Evolutionary conservation across 2,888 invertebrate genomes (phyloP).

Genomic region (Entomobrya multifasciata): DNA sequence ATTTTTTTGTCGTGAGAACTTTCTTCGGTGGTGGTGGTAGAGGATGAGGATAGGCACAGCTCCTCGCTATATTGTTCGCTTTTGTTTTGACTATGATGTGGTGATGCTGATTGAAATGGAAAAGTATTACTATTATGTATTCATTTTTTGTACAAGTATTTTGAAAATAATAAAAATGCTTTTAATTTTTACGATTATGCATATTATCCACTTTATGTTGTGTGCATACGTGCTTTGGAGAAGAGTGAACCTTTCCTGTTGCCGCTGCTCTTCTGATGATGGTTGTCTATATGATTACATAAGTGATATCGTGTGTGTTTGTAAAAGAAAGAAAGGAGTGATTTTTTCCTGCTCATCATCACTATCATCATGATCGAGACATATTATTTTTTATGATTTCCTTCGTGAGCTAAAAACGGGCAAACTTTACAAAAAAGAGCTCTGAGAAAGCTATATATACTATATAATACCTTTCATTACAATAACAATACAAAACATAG

Average conservation of each 20-base stretch:
- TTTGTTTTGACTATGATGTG: neutral
- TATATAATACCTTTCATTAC: too few relatives aligned
- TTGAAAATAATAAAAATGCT: conserved; percentile 2
- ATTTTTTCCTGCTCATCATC: neutral
- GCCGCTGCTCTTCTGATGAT: too few relatives aligned
- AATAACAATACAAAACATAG: neutral
- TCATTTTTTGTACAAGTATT: too few relatives aligned
- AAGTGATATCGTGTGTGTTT: neutral
- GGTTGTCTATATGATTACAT: too few relatives aligned
- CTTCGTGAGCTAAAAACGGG: conserved; percentile 32
- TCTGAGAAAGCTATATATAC: too few relatives aligned
- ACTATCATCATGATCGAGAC: neutral
- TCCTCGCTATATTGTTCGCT: neutral
- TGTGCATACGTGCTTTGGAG: conserved; percentile 18
- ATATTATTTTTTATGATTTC: conserved; percentile 53
- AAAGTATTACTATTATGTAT: neutral
- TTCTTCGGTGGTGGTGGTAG: neutral
- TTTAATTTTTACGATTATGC: conserved; percentile 34
- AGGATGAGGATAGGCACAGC: too few relatives aligned
- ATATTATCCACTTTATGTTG: neutral
- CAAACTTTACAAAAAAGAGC: conserved; percentile 15
- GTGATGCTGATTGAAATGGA: conserved; percentile 22
- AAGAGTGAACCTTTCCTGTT: neutral
- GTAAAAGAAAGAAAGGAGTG: neutral
- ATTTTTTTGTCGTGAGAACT: conserved; percentile 26